A percentile compares a stretch with the other conserved stretches of the same genome.
These are phyloP conservation scores for Hapalemur alaotrensis DNA, from an alignment of 2,797 vertebrate genomes.

Conservation along the genomic window DNA sequence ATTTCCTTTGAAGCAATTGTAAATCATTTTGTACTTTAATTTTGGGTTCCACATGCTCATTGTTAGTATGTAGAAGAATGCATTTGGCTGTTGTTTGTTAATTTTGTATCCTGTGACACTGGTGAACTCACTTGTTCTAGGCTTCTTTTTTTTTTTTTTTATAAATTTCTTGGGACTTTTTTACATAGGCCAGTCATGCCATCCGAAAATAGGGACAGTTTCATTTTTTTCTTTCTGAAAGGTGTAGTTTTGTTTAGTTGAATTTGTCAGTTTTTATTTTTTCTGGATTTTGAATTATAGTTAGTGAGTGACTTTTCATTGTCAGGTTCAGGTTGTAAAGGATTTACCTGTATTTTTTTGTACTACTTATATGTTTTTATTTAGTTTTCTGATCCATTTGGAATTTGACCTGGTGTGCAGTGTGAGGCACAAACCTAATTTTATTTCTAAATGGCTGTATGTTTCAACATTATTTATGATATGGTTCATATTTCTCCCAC, in stretches of 20 bases:
- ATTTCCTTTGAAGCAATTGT: neutral
- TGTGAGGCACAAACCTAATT: neutral
- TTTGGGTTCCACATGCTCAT: neutral
- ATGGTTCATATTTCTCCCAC: neutral
- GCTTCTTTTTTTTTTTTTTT: neutral
- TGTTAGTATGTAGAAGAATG: neutral
- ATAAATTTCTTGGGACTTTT: neutral
- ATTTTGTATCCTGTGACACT: neutral
- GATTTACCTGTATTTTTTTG: neutral
- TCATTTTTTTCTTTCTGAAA: neutral
- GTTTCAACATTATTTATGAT: neutral
- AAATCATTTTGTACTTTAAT: neutral
- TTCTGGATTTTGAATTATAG: neutral
- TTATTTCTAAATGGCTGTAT: neutral
- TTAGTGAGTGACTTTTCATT: neutral
- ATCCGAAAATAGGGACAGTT: neutral
- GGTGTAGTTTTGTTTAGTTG: neutral
- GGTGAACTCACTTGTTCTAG: neutral
- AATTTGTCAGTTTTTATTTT: neutral
- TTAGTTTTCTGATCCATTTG: constrained; percentile 13
- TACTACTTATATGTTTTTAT: neutral
- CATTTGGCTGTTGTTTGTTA: neutral
- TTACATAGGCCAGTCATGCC: neutral
- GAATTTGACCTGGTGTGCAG: neutral
- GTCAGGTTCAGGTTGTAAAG: neutral